A percentile compares a stretch with the other conserved stretches of the same genome.
Evolutionary conservation across 1,140 invertebrate species (phyloP).

Genomic region (Drosophila melanogaster): Release_6_plus_ISO1_MT NT_033779.5:15026001-15026500

Average conservation of each 20-base stretch:
- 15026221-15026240: slow-evolving; percentile 97
- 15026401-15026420: slow-evolving; percentile 91
- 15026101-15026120: too few species aligned
- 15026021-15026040: slow-evolving; percentile 97
- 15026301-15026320: slow-evolving; percentile 93
- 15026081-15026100: too few species aligned
- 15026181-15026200: slow-evolving; percentile 93
- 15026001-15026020: slow-evolving; percentile 98
- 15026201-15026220: slow-evolving; percentile 95
- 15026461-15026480: slow-evolving; percentile 99
- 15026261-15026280: slow-evolving; percentile 99
- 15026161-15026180: slow-evolving; percentile 99
- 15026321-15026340: slow-evolving; percentile 75
- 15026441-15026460: slow-evolving; percentile 98
- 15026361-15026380: too few species aligned
- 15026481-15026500: slow-evolving; percentile 98
- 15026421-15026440: slow-evolving; percentile 92
- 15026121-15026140: not conserved
- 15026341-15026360: too few species aligned
- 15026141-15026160: slow-evolving; percentile 89
- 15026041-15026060: slow-evolving; percentile 99
- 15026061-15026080: slow-evolving; percentile 88
- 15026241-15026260: slow-evolving; percentile 99
- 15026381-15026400: slow-evolving; percentile 91
- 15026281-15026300: slow-evolving; percentile 95